Conservation (phyloP, 2,113 vertebrate genomes). For the Heptranchias perlo region DNA sequence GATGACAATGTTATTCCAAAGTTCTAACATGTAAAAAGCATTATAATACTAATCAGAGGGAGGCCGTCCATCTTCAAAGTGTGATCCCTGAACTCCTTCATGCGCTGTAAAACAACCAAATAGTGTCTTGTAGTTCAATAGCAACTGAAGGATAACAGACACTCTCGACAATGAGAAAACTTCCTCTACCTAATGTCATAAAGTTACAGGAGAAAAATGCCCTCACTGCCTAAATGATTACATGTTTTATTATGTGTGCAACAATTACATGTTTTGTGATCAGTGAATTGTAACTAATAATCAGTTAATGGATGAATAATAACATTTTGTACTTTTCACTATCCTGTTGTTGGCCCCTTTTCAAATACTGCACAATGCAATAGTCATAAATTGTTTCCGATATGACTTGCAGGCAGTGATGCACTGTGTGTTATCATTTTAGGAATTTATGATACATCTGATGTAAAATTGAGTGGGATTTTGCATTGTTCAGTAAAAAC, state of each 20-base stretch:
- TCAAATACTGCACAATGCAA: constrained; percentile 28
- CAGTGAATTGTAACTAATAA: constrained; percentile 35
- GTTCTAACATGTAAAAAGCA: not conserved
- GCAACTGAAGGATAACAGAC: not conserved
- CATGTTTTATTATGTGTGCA: constrained; percentile 29
- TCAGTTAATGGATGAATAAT: constrained; percentile 38
- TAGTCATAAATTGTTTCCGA: constrained; percentile 20
- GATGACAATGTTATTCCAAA: not conserved
- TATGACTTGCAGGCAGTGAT: not conserved
- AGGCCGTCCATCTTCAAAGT: not conserved
- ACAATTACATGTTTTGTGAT: constrained; percentile 26
- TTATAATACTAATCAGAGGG: not conserved
- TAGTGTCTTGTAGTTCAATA: not conserved
- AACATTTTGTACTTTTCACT: constrained; percentile 32
- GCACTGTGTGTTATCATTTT: constrained; percentile 19
- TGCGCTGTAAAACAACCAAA: not conserved
- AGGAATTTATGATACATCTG: constrained; percentile 20
- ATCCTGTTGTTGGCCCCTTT: constrained; percentile 3
- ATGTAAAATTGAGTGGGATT: not conserved
- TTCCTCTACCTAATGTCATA: constrained; percentile 1
- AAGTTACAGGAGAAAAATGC: constrained; percentile 19
- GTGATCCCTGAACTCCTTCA: not conserved
- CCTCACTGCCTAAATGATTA: constrained; percentile 13
- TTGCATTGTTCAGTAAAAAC: constrained; percentile 6
- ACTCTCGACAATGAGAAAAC: not conserved